Percentiles rank a stretch among this genome's conserved stretches.
Evolutionary conservation across 2,888 invertebrate species (phyloP).

Genomic region (Pherbina coryleti): DNA sequence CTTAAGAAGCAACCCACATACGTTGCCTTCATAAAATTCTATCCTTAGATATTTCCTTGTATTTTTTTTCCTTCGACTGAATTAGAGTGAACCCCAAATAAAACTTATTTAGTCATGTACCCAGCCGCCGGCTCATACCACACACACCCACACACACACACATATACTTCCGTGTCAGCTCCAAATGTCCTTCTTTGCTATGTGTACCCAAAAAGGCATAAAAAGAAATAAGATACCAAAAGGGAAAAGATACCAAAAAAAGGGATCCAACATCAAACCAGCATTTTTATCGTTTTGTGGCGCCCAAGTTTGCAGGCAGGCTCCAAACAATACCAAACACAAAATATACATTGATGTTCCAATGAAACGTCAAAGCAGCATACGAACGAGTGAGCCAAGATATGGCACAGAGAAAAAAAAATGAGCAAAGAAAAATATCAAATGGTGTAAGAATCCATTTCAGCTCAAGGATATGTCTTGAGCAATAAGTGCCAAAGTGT

Average conservation of each 20-base stretch:
- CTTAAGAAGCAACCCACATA: not conserved
- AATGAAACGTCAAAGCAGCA: slow-evolving; percentile 16
- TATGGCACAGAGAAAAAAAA: not conserved
- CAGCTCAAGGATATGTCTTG: slow-evolving; percentile 6
- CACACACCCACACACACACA: not conserved
- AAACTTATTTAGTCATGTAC: not conserved
- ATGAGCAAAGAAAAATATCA: not conserved
- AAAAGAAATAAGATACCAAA: slow-evolving; percentile 3
- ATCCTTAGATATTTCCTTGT: not conserved
- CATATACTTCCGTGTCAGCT: not conserved
- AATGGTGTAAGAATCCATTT: slow-evolving; percentile 7
- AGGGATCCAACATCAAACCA: slow-evolving; percentile 20
- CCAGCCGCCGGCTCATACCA: too few relatives aligned
- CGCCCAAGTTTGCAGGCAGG: slow-evolving; percentile 16
- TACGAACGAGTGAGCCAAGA: not conserved
- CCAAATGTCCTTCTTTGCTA: slow-evolving; percentile 18
- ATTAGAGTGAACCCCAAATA: not conserved
- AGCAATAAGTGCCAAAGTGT: not conserved
- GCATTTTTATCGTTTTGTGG: slow-evolving; percentile 41
- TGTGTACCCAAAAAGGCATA: slow-evolving; percentile 1
- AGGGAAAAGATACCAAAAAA: not conserved
- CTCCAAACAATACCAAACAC: not conserved
- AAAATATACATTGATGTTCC: slow-evolving; percentile 12
- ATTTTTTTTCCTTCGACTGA: not conserved
- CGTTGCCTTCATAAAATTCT: not conserved